Base-by-base conservation (phyloP, 2,797 vertebrate species). In the Sparidentex hasta region DNA sequence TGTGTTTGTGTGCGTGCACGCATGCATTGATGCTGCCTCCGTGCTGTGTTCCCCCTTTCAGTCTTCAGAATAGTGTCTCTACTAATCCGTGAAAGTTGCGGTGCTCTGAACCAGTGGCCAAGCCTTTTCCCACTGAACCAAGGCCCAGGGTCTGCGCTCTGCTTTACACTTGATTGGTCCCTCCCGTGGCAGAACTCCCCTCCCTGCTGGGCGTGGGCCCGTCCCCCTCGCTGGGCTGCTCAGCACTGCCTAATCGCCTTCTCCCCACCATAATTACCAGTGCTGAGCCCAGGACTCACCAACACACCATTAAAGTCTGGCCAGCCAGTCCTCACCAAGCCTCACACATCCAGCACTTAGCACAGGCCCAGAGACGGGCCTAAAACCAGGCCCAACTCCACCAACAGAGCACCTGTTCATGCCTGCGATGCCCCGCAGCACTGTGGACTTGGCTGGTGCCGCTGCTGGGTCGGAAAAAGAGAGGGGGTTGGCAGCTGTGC, bases 51-150 rank as follows among this genome's bases (percentile, higher is more conserved):
- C 95, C 93, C 94, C 93, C 95, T 98, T 99, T 98, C 97, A 98
- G 84, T 8, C 92, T 95, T 95, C 96, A 97, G 97, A 98, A 99
- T 97, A 97, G 97, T 96, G 96, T 97, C 97, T 98, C 97, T 97
- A 96, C 97, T 98, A 99, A 99, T 98, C 97, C 97, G 97, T 98
- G 96, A 98, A 97, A 97, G 97, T 98, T 98, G 96, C 95, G 95
- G 97, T 95, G 96, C 97, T 97, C 97, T 97, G 96, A 99, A 97
- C 96, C 95, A 94, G 95, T 95, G 95, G 97, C 97, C 97, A 97
- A 97, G 95, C 96, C 94, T 95, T 96, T 97, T 97, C 95, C 96
- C 97, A 98, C 97, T 98, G 96, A 98, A 97, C 96, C 96, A 90
- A 95, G 96, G 95, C 97, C 96, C 95, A 96, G 96, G 97, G 97